phyloP scores from a whole-genome alignment of 2,113 vertebrate genomes.

The Lipophrys pholis region DNA sequence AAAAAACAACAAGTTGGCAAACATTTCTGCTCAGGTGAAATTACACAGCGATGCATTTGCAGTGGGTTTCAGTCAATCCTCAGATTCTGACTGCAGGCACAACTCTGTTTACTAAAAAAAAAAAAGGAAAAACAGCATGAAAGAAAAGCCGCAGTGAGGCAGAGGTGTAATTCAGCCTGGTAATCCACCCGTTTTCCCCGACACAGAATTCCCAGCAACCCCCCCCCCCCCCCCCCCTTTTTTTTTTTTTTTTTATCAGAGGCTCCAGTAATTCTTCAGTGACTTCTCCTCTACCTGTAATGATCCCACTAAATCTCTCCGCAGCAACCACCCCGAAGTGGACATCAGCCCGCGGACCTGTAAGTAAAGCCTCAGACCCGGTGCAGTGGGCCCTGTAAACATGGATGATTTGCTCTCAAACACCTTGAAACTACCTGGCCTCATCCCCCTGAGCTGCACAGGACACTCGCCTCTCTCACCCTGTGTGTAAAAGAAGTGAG shows the following conservation, averaged over 20 bases:
- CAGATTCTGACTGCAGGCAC: background rate
- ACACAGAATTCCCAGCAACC: background rate
- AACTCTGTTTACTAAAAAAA: slow-evolving; percentile 13
- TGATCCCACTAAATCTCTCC: slow-evolving; percentile 64
- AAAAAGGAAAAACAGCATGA: background rate
- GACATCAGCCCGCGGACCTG: slow-evolving; percentile 52
- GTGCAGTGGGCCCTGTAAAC: slow-evolving; percentile 49
- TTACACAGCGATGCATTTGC: slow-evolving; percentile 11
- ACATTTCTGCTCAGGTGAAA: slow-evolving; percentile 41
- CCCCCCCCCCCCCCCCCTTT: too few species aligned
- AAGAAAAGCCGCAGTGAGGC: slow-evolving; percentile 23
- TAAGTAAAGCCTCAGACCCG: slow-evolving; percentile 51
- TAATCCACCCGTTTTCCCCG: slow-evolving; percentile 33
- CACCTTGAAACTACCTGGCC: slow-evolving; percentile 55
- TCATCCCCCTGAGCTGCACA: slow-evolving; percentile 27
- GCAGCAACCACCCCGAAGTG: slow-evolving; percentile 38
- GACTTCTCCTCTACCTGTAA: slow-evolving; percentile 35
- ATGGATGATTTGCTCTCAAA: slow-evolving; percentile 58
- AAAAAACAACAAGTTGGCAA: slow-evolving; percentile 27
- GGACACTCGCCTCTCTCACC: background rate
- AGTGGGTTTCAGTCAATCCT: slow-evolving; percentile 21
- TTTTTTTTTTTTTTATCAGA: slow-evolving; percentile 19
- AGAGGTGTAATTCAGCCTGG: slow-evolving; percentile 10
- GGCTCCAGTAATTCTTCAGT: slow-evolving; percentile 27
- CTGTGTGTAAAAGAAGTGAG: background rate